Conservation (phyloP, 2,113 vertebrate species). For the Puma concolor region DNA sequence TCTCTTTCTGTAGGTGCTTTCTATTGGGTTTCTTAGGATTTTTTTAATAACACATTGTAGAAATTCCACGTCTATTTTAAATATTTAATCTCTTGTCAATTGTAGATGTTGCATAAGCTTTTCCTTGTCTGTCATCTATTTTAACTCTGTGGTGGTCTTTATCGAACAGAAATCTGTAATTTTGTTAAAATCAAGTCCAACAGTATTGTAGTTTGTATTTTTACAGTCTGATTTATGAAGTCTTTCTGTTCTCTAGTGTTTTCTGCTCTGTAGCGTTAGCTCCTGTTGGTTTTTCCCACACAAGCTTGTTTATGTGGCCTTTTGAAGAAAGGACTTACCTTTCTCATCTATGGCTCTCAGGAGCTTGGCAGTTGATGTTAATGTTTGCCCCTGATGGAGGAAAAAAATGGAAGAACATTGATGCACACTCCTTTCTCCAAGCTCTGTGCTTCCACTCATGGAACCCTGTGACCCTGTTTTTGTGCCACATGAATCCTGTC, state of each 20-base stretch:
- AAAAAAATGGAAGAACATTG: conserved; percentile 4
- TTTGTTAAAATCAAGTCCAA: conserved; percentile 10
- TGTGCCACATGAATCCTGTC: not conserved
- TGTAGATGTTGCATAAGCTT: conserved; percentile 17
- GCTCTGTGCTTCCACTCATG: not conserved
- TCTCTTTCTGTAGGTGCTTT: conserved; percentile 38
- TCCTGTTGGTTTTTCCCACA: not conserved
- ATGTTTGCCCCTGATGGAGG: conserved; percentile 9
- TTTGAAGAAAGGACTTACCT: not conserved
- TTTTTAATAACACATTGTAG: not conserved
- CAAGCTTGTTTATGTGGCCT: not conserved
- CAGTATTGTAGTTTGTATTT: not conserved
- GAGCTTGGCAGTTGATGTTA: not conserved
- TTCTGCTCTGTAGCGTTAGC: not conserved
- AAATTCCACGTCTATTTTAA: not conserved
- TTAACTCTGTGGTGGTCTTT: conserved; percentile 1
- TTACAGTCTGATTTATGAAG: conserved; percentile 24
- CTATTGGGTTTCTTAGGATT: not conserved
- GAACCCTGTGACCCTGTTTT: not conserved
- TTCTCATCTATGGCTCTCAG: not conserved
- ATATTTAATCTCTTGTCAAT: conserved; percentile 7
- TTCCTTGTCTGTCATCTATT: not conserved
- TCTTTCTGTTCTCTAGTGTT: not conserved
- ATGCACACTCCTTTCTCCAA: not conserved
- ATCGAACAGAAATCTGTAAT: not conserved